These are phyloP conservation scores for Alloplasta piceator DNA, from an alignment of 2,888 invertebrate genomes.

Conservation along the genomic window DNA sequence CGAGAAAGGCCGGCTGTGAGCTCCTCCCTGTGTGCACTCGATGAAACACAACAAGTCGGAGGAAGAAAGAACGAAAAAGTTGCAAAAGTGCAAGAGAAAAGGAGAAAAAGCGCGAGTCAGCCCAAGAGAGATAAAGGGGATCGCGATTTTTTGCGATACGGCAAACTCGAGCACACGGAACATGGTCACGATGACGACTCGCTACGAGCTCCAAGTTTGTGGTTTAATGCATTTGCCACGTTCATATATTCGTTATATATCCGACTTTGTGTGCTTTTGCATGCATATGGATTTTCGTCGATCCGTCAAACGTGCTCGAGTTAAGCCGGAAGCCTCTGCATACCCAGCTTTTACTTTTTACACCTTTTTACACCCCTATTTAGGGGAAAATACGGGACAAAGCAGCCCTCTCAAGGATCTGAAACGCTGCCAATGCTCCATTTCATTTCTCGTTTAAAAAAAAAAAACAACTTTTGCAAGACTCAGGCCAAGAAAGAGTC, in stretches of 20 bases:
- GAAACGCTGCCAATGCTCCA: no score
- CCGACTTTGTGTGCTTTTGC: background rate
- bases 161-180: conserved; percentile 44
- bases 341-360: background rate
- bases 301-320: conserved; percentile 35
- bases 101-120: conserved; percentile 38
- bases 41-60: conserved; percentile 35
- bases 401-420: no score
- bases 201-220: conserved; percentile 27
- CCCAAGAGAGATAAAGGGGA: conserved; percentile 22
- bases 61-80: conserved; percentile 19
- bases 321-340: conserved; percentile 35
- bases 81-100: conserved; percentile 21
- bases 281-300: conserved; percentile 3
- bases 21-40: conserved; percentile 80
- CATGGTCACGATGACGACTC: conserved; percentile 59
- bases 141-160: conserved; percentile 41
- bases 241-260: background rate
- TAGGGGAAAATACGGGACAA: no score
- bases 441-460: no score
- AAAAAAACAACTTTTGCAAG: no score
- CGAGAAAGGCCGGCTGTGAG: conserved; percentile 75
- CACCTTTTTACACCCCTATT: no score
- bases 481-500: no score
- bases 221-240: background rate